Evolutionary conservation across 2,888 invertebrate genomes (phyloP).

Genomic region (Epinotia ramella): DNA sequence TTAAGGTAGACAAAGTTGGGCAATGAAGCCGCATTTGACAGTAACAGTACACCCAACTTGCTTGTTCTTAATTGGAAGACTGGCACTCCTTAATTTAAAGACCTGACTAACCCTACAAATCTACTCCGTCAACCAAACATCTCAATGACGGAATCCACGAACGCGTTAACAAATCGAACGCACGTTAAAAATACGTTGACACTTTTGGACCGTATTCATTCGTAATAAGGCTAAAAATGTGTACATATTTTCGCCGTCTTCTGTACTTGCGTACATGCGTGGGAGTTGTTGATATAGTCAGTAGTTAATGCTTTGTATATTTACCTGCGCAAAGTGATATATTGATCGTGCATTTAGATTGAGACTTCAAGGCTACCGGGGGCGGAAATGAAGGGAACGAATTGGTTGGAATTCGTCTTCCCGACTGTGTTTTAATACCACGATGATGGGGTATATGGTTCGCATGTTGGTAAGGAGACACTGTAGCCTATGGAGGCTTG

Average conservation of each 20-base stretch:
- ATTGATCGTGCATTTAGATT: constrained; percentile 43
- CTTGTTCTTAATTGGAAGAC: too few relatives aligned
- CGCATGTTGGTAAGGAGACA: not conserved
- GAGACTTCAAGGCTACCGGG: constrained; percentile 20
- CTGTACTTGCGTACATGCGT: constrained; percentile 1
- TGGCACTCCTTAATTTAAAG: not conserved
- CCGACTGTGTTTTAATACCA: not conserved
- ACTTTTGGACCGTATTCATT: too few relatives aligned
- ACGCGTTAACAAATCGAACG: not conserved
- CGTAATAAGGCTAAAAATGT: not conserved
- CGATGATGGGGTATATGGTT: too few relatives aligned
- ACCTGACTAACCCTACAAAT: not conserved
- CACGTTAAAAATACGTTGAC: not conserved
- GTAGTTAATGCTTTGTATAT: constrained; percentile 23
- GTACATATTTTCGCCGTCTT: not conserved
- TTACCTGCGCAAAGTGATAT: constrained; percentile 40
- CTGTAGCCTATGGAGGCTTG: too few relatives aligned
- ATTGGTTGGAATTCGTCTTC: not conserved
- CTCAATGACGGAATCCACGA: constrained; percentile 8
- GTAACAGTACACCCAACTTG: too few relatives aligned
- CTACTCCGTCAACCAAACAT: not conserved
- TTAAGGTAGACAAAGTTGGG: too few relatives aligned
- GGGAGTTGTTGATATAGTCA: not conserved
- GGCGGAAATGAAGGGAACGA: not conserved
- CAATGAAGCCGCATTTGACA: too few relatives aligned